Conservation (phyloP, 1,140 invertebrate genomes). For the Platorchestia sp. region DNA sequence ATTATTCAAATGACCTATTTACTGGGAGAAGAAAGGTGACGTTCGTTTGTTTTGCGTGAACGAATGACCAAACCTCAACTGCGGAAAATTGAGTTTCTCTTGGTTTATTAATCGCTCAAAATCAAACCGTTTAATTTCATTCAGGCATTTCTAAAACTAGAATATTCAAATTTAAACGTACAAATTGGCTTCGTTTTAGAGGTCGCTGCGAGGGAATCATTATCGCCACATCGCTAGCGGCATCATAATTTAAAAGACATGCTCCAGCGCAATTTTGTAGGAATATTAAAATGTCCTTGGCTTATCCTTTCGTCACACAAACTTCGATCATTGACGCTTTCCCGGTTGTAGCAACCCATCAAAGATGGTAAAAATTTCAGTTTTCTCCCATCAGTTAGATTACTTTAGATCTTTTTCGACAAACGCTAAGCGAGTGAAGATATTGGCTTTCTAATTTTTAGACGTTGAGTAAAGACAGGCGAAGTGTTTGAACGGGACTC, state of each 20-base stretch:
- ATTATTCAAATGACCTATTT: neutral
- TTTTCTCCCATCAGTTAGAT: slow-evolving; percentile 44
- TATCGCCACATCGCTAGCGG: neutral
- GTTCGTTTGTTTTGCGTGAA: neutral
- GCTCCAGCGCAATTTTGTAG: neutral
- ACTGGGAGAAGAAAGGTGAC: neutral
- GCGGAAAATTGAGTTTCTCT: neutral
- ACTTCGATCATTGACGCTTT: slow-evolving; percentile 8
- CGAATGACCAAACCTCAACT: neutral
- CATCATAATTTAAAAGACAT: neutral
- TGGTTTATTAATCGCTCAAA: neutral
- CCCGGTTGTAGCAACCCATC: slow-evolving; percentile 37
- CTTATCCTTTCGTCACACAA: neutral
- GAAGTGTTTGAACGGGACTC: slow-evolving; percentile 26
- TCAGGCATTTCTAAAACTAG: neutral
- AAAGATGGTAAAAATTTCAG: neutral
- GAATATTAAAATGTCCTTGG: neutral
- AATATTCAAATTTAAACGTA: neutral
- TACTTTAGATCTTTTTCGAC: slow-evolving; percentile 33
- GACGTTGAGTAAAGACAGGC: slow-evolving; percentile 26
- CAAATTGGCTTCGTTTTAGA: neutral
- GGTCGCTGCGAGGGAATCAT: neutral
- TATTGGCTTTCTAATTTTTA: slow-evolving; percentile 52
- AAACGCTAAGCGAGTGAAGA: slow-evolving; percentile 37
- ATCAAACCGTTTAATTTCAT: no score